phyloP scores from a whole-genome alignment of 2,888 invertebrate species.

The Clitarchus hookeri region DNA sequence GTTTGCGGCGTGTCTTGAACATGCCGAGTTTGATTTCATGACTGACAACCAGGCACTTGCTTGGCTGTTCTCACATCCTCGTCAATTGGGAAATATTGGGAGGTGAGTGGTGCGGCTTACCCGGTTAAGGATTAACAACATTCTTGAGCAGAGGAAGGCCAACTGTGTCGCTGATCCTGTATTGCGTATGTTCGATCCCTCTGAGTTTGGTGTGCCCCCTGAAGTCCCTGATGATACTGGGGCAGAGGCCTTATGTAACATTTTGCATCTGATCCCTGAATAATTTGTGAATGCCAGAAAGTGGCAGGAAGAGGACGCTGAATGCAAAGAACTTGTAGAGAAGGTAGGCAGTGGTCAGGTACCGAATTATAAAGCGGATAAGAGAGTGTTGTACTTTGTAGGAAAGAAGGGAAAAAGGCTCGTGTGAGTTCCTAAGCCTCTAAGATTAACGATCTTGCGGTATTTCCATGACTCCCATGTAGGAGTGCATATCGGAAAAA shows the following conservation, averaged over 20 bases:
- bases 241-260: not conserved
- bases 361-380: not conserved
- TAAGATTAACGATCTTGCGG: not conserved
- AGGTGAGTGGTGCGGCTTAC: no score
- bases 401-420: not conserved
- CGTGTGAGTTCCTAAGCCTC: not conserved
- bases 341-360: not conserved
- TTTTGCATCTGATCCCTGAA: not conserved
- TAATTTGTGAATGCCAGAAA: not conserved
- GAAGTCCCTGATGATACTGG: not conserved
- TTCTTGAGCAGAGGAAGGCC: no score
- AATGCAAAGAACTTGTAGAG: not conserved
- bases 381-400: not conserved
- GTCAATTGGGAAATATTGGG: no score
- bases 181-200: not conserved
- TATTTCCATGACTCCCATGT: not conserved
- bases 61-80: no score
- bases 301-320: not conserved
- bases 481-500: not conserved
- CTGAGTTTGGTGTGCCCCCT: not conserved
- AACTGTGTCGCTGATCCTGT: not conserved
- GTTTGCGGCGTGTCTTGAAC: no score
- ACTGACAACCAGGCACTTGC: no score
- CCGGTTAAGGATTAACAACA: no score
- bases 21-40: no score